phyloP scores from a whole-genome alignment of 2,797 vertebrate species.

The Chaunax sp. region DNA sequence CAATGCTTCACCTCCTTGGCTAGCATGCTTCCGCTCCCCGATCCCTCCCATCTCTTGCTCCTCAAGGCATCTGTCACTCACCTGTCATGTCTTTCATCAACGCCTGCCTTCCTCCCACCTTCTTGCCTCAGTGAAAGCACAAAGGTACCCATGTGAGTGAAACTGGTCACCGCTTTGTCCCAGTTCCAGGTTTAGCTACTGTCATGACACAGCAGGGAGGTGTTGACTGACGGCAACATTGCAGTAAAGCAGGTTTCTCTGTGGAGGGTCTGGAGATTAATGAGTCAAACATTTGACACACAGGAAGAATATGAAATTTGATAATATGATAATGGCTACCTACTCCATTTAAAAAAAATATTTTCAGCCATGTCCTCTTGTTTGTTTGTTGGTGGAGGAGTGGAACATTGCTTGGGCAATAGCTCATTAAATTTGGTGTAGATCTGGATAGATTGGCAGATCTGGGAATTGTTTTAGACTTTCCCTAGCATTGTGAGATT shows the following conservation, averaged over 20 bases:
- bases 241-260: slow-evolving; percentile 33
- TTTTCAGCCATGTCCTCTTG: not conserved
- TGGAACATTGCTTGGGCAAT: too few species aligned
- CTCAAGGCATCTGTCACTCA: slow-evolving; percentile 83
- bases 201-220: slow-evolving; percentile 50
- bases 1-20: slow-evolving; percentile 52
- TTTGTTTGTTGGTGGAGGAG: too few species aligned
- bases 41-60: slow-evolving; percentile 42
- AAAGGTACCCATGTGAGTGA: slow-evolving; percentile 65
- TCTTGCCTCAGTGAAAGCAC: slow-evolving; percentile 49
- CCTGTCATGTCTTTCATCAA: slow-evolving; percentile 81
- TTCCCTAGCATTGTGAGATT: too few species aligned
- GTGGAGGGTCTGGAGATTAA: not conserved
- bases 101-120: slow-evolving; percentile 42
- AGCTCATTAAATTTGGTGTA: not conserved
- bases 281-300: slow-evolving; percentile 4
- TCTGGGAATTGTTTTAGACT: not conserved
- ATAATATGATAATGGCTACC: too few species aligned
- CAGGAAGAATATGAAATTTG: not conserved
- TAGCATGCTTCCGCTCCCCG: slow-evolving; percentile 35
- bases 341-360: too few species aligned
- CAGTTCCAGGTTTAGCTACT: slow-evolving; percentile 53
- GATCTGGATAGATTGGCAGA: not conserved
- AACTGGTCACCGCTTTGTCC: slow-evolving; percentile 72
- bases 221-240: slow-evolving; percentile 60